Evolutionary conservation across 1,140 invertebrate genomes (phyloP).

Genomic region (Drosophila bocqueti): DNA sequence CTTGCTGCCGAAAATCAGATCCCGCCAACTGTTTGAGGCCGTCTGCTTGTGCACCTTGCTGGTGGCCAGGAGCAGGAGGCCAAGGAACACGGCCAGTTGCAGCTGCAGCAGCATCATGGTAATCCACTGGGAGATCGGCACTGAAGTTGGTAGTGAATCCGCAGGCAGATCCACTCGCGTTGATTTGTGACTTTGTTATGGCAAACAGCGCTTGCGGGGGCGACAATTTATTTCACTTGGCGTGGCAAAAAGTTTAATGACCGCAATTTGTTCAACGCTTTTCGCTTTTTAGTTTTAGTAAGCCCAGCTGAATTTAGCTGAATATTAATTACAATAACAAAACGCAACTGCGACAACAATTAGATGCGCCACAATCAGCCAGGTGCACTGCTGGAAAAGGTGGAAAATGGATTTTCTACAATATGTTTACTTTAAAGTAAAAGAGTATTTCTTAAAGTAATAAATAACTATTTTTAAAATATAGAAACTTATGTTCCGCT

Average conservation of each 20-base stretch:
- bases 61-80: constrained; percentile 34
- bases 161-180: constrained; percentile 45
- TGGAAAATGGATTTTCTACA: neutral
- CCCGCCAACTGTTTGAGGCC: constrained; percentile 66
- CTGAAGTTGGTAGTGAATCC: neutral
- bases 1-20: constrained; percentile 74
- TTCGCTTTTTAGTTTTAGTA: constrained; percentile 65
- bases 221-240: constrained; percentile 70
- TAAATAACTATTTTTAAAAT: neutral
- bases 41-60: constrained; percentile 53
- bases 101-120: constrained; percentile 13
- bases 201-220: constrained; percentile 33
- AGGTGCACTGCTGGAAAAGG: constrained; percentile 8
- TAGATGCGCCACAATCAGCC: constrained; percentile 73
- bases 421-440: neutral
- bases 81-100: constrained; percentile 9
- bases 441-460: too few relatives aligned
- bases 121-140: constrained; percentile 15
- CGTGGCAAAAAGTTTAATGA: constrained; percentile 80
- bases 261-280: constrained; percentile 77
- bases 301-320: constrained; percentile 53
- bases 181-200: constrained; percentile 45
- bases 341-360: constrained; percentile 70
- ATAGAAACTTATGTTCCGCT: neutral
- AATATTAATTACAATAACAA: constrained; percentile 82